A percentile compares a stretch with the other conserved stretches of the same genome.
These are phyloP conservation scores for Ganaspis brasiliensis DNA, from an alignment of 2,888 invertebrate species.

Conservation along the genomic window DNA sequence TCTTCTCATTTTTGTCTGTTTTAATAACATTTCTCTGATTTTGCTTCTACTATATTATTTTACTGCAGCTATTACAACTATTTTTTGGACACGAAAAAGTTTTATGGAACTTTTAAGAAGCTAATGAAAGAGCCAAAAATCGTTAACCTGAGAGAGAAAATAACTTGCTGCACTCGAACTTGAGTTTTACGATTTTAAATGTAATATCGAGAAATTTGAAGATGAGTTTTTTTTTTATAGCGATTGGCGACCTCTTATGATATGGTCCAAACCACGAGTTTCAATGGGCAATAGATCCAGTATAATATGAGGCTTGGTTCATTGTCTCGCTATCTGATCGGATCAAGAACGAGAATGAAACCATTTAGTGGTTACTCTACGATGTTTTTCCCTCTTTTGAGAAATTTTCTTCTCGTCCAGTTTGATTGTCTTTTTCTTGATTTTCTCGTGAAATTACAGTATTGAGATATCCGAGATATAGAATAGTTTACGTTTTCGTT, in stretches of 20 bases:
- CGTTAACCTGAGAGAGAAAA: background rate
- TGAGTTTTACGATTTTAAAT: background rate
- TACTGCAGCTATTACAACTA: background rate
- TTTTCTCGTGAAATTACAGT: constrained; percentile 12
- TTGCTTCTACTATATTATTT: background rate
- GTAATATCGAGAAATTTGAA: background rate
- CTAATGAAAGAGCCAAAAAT: background rate
- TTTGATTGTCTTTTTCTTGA: constrained; percentile 52
- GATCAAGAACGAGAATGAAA: constrained; percentile 68
- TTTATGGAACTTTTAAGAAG: background rate
- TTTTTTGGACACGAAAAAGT: background rate
- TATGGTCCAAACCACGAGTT: constrained; percentile 51
- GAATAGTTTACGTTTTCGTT: constrained; percentile 39
- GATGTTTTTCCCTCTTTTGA: constrained; percentile 10
- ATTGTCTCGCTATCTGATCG: constrained; percentile 71
- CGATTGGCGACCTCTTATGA: background rate
- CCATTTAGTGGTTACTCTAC: constrained; percentile 60
- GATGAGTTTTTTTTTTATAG: background rate
- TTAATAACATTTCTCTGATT: too few relatives aligned
- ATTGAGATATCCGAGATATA: constrained; percentile 20
- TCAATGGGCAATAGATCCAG: constrained; percentile 61
- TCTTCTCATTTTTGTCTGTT: too few relatives aligned
- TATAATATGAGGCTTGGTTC: constrained; percentile 59
- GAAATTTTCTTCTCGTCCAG: background rate
- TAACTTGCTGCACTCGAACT: background rate